Conservation (phyloP, 2,888 invertebrate species). For the Geophilus truncorum region DNA sequence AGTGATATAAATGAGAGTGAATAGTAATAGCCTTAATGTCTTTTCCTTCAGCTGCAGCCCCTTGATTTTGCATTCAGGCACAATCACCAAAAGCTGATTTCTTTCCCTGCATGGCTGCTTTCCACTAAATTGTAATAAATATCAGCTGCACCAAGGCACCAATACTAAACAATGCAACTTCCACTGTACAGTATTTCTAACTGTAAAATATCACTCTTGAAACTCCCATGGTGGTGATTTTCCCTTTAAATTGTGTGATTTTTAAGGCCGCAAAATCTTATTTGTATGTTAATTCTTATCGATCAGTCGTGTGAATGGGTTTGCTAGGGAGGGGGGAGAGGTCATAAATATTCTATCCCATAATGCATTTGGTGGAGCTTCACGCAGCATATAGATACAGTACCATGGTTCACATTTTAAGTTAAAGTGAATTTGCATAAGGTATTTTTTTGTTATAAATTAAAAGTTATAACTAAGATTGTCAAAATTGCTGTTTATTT, state of each 20-base stretch:
- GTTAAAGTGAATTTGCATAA: not conserved
- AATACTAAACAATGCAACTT: not conserved
- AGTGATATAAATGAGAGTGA: not conserved
- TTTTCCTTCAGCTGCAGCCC: not conserved
- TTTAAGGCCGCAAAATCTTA: not conserved
- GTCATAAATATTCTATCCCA: not conserved
- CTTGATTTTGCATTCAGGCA: not conserved
- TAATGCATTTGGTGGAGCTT: not conserved
- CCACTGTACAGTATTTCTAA: not conserved
- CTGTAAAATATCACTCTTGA: not conserved
- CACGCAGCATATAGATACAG: not conserved
- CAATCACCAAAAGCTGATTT: not conserved
- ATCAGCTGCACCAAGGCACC: too few relatives aligned
- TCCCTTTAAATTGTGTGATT: not conserved
- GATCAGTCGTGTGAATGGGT: not conserved
- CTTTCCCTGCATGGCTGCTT: not conserved
- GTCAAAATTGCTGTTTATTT: not conserved
- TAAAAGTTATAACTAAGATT: not conserved
- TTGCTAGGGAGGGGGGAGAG: too few relatives aligned
- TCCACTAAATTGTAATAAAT: not conserved
- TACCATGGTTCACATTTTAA: not conserved
- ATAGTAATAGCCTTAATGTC: not conserved
- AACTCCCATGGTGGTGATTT: not conserved
- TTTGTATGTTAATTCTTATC: not conserved
- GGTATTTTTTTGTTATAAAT: not conserved